These are phyloP conservation scores for Drosophila quinaria DNA, from an alignment of 2,888 invertebrate species.

Conservation along the genomic window DNA sequence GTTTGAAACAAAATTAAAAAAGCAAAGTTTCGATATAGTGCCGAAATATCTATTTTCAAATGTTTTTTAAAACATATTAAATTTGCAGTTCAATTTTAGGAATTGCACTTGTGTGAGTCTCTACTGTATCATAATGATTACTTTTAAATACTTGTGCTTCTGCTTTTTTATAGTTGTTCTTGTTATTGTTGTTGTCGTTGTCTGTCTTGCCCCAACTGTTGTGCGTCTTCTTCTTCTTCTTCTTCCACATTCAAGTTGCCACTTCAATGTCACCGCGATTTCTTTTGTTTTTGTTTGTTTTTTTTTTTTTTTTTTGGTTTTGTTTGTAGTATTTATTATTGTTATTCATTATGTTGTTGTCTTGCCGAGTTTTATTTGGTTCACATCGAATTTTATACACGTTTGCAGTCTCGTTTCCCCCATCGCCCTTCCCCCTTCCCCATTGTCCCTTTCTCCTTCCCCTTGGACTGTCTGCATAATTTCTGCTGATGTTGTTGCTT, in stretches of 20 bases:
- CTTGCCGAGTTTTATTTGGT: conserved; percentile 42
- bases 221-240: conserved; percentile 4
- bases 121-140: not conserved
- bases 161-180: not conserved
- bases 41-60: too few relatives aligned
- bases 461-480: conserved; percentile 28
- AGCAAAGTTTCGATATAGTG: too few relatives aligned
- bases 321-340: conserved; percentile 19
- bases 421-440: not conserved
- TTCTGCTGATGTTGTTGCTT: conserved; percentile 41
- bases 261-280: conserved; percentile 36
- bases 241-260: conserved; percentile 22
- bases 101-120: not conserved
- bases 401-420: conserved; percentile 28
- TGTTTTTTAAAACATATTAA: too few relatives aligned
- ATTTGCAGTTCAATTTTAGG: too few relatives aligned
- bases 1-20: too few relatives aligned
- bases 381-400: conserved; percentile 45
- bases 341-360: conserved; percentile 25
- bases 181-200: not conserved
- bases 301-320: not conserved
- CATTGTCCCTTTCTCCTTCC: not conserved
- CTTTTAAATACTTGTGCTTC: not conserved
- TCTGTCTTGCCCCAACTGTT: conserved; percentile 2
- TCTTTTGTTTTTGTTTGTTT: not conserved